Conservation (phyloP, 2,888 invertebrate genomes). For the Drosophila meridionalis region DNA sequence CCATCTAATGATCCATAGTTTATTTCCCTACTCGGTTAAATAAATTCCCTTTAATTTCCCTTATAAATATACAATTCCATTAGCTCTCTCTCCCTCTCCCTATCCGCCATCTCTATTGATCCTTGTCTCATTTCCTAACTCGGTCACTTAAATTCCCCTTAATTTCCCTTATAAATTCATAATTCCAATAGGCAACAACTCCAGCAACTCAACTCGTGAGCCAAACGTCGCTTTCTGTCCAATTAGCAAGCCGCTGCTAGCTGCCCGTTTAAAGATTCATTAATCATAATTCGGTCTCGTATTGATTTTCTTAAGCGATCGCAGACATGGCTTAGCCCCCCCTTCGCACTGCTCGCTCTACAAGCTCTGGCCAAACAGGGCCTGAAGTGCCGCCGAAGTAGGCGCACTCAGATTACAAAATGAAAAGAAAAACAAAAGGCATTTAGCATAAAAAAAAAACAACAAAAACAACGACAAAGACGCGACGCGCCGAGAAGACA, state of each 20-base stretch:
- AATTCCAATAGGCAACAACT: conserved; percentile 8
- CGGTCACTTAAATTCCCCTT: background rate
- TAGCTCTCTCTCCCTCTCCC: background rate
- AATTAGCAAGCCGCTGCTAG: conserved; percentile 43
- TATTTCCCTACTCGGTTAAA: too few species aligned
- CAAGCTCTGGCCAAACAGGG: background rate
- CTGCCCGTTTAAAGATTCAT: conserved; percentile 40
- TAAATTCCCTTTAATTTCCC: too few species aligned
- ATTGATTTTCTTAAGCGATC: conserved; percentile 44
- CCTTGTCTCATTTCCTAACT: background rate
- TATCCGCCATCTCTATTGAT: background rate
- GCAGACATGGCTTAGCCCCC: conserved; percentile 21
- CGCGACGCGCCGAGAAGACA: conserved; percentile 65
- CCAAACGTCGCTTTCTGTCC: conserved; percentile 18
- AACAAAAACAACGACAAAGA: conserved; percentile 11
- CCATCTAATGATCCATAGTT: too few species aligned
- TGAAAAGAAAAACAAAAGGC: conserved; percentile 63
- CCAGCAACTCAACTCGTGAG: conserved; percentile 8
- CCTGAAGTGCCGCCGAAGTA: conserved; percentile 1
- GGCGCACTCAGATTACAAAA: conserved; percentile 42
- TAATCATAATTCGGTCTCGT: conserved; percentile 49
- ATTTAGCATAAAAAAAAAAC: conserved; percentile 66
- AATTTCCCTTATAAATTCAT: background rate
- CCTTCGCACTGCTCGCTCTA: background rate
- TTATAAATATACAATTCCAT: too few species aligned